Percentiles rank a stretch among this genome's conserved stretches.
phyloP scores from a whole-genome alignment of 2,888 invertebrate genomes.

The Charanyca ferruginea region DNA sequence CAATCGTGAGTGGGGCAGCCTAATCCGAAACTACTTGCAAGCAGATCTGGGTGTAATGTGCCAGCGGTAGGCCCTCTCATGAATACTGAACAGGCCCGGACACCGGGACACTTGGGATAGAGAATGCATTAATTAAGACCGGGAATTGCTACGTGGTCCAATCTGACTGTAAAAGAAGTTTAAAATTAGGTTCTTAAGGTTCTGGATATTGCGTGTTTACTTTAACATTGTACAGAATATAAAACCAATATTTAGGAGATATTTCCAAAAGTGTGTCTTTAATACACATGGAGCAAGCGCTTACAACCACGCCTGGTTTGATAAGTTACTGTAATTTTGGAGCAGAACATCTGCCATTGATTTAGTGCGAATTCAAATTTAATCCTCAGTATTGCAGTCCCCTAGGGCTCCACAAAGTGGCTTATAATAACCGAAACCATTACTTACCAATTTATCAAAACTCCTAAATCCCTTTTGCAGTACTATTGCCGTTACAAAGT shows the following conservation, averaged over 20 bases:
- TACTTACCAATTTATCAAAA: slow-evolving; percentile 52
- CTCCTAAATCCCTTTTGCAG: slow-evolving; percentile 47
- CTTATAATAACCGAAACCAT: slow-evolving; percentile 53
- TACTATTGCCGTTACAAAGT: slow-evolving; percentile 35
- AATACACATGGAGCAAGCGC: not conserved
- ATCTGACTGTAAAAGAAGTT: slow-evolving; percentile 40
- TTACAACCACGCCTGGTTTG: not conserved
- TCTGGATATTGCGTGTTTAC: slow-evolving; percentile 17
- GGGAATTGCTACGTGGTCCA: slow-evolving; percentile 56
- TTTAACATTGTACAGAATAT: not conserved
- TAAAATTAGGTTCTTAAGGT: slow-evolving; percentile 26
- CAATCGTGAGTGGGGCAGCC: slow-evolving; percentile 76
- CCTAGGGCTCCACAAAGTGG: slow-evolving; percentile 29
- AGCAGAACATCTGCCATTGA: slow-evolving; percentile 38
- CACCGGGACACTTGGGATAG: slow-evolving; percentile 65
- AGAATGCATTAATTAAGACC: slow-evolving; percentile 70
- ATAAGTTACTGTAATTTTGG: slow-evolving; percentile 34
- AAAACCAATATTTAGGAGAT: not conserved
- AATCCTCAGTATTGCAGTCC: slow-evolving; percentile 38
- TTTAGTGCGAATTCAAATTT: slow-evolving; percentile 49
- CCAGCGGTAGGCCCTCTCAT: slow-evolving; percentile 80
- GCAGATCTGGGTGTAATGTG: slow-evolving; percentile 84
- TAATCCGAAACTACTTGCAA: slow-evolving; percentile 86
- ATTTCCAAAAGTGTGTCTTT: not conserved
- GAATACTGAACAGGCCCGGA: slow-evolving; percentile 82